These are phyloP conservation scores for Amphipoea oculea DNA, from an alignment of 2,888 invertebrate species.

Conservation along the genomic window DNA sequence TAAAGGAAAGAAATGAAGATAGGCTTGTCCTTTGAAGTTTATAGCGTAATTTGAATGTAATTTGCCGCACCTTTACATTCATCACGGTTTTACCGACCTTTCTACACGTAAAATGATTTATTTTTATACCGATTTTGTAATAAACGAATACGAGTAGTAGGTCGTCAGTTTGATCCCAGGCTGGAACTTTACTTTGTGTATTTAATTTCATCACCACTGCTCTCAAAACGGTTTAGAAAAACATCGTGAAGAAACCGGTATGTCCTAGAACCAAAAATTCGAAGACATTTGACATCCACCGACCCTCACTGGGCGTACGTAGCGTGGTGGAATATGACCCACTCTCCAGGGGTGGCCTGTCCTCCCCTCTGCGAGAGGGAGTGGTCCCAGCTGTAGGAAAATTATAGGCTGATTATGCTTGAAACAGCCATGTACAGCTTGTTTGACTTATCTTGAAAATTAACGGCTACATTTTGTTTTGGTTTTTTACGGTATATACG, in stretches of 20 bases:
- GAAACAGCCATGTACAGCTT: slow-evolving; percentile 7
- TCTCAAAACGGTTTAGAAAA: background rate
- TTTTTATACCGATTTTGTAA: slow-evolving; percentile 20
- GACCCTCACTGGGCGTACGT: background rate
- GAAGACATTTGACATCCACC: background rate
- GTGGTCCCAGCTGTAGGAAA: background rate
- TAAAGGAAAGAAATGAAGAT: slow-evolving; percentile 38
- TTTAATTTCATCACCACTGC: background rate
- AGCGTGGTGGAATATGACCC: background rate
- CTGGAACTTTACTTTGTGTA: background rate
- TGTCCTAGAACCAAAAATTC: background rate
- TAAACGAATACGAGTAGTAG: slow-evolving; percentile 11
- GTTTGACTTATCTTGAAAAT: slow-evolving; percentile 8
- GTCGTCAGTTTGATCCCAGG: background rate
- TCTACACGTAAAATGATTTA: slow-evolving; percentile 38
- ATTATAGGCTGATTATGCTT: background rate
- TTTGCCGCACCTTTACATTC: slow-evolving; percentile 34
- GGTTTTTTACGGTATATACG: slow-evolving; percentile 1
- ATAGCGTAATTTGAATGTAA: slow-evolving; percentile 41
- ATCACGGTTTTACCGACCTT: slow-evolving; percentile 15
- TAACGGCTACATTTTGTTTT: background rate
- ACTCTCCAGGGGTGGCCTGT: background rate
- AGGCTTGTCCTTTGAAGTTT: slow-evolving; percentile 47
- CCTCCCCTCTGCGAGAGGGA: too few species aligned
- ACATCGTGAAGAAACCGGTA: background rate